Conservation (phyloP, 2,797 vertebrate genomes). For the Ataeniobius toweri region DNA sequence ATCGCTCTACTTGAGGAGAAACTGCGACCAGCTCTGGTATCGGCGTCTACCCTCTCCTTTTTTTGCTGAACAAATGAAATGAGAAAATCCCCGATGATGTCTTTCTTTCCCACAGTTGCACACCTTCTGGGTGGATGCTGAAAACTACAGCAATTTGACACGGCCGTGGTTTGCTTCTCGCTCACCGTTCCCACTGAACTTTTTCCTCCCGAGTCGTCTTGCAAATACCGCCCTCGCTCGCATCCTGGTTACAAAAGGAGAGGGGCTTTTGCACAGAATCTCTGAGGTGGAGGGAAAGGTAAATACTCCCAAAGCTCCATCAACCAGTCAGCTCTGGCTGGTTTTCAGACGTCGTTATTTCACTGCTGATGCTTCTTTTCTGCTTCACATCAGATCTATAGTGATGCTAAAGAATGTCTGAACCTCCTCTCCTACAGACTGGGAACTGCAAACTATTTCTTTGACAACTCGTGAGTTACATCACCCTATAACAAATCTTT, state of each 20-base stretch:
- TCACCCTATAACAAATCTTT: neutral
- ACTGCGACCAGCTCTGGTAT: slow-evolving; percentile 91
- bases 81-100: neutral
- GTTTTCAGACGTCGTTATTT: neutral
- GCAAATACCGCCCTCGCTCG: slow-evolving; percentile 87
- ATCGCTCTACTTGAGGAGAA: slow-evolving; percentile 95
- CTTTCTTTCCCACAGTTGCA: slow-evolving; percentile 83
- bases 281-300: slow-evolving; percentile 95
- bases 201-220: slow-evolving; percentile 87
- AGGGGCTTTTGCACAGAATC: slow-evolving; percentile 87
- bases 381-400: slow-evolving; percentile 87
- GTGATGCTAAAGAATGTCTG: slow-evolving; percentile 97
- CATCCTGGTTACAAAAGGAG: slow-evolving; percentile 91
- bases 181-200: slow-evolving; percentile 91
- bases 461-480: slow-evolving; percentile 91
- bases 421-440: slow-evolving; percentile 95
- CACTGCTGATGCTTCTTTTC: slow-evolving; percentile 5
- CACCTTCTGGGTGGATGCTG: slow-evolving; percentile 97
- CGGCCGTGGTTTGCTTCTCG: slow-evolving; percentile 96
- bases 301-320: slow-evolving; percentile 8
- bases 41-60: neutral
- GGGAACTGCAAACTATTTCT: slow-evolving; percentile 91
- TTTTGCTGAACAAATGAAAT: neutral
- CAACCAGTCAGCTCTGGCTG: neutral
- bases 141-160: slow-evolving; percentile 93